Conservation (phyloP, 2,113 vertebrate species). For the Cariama cristata region DNA sequence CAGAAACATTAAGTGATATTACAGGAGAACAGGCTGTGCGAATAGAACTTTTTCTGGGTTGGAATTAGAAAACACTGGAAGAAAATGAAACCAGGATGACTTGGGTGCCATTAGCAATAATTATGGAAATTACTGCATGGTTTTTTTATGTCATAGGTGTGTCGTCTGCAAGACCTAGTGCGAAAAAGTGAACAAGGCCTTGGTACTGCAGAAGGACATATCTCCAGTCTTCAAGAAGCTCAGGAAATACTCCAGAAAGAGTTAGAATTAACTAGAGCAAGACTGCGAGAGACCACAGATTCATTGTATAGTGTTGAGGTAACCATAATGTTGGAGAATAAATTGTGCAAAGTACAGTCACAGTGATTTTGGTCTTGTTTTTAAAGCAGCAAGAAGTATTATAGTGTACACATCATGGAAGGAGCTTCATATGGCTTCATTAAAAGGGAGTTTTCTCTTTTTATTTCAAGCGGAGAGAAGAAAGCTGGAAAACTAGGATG, state of each 20-base stretch:
- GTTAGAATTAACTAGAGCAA: constrained; percentile 88
- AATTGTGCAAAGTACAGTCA: not conserved
- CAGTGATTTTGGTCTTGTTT: not conserved
- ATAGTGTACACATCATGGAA: rapidly evolving
- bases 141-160: constrained; percentile 75
- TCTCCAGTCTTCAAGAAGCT: constrained; percentile 90
- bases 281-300: constrained; percentile 92
- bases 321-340: not conserved
- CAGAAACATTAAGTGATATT: not conserved
- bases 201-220: constrained; percentile 89
- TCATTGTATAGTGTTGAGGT: constrained; percentile 92
- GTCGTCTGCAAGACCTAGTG: constrained; percentile 87
- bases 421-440: not conserved
- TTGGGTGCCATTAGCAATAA: not conserved
- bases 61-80: not conserved
- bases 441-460: not conserved
- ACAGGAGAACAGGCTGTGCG: not conserved
- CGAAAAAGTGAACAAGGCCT: constrained; percentile 89
- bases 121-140: not conserved
- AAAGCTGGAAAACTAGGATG: not conserved
- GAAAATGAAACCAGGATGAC: not conserved
- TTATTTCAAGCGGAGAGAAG: not conserved
- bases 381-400: not conserved
- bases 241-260: constrained; percentile 94
- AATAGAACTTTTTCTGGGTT: not conserved